Conservation (phyloP, 2,113 vertebrate genomes). For the Poeciliopsis retropinna region DNA sequence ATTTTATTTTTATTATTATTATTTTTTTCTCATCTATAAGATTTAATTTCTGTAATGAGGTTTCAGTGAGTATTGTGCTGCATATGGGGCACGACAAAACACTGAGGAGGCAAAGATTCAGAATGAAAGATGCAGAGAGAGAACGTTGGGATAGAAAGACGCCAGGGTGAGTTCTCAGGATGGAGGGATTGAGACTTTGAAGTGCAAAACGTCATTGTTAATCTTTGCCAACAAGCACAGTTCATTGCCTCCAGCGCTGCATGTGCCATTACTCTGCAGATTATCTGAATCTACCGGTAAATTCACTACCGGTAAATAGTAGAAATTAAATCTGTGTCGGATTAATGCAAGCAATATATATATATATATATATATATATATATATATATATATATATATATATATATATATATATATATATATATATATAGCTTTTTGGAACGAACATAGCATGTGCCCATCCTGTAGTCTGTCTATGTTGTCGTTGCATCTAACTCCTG, state of each 20-base stretch:
- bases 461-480: background rate
- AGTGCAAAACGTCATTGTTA: conserved; percentile 59
- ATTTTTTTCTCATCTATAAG: background rate
- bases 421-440: background rate
- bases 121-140: conserved; percentile 4
- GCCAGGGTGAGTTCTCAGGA: conserved; percentile 22
- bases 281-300: conserved; percentile 4
- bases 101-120: background rate
- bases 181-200: conserved; percentile 48
- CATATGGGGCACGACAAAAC: background rate
- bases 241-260: conserved; percentile 32
- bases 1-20: background rate
- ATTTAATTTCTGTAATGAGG: background rate
- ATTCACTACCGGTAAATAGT: too few species aligned
- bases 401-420: too few species aligned
- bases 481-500: background rate
- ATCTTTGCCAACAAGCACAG: conserved; percentile 34
- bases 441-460: background rate
- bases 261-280: background rate
- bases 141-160: conserved; percentile 8
- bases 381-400: too few species aligned
- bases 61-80: conserved; percentile 2
- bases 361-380: too few species aligned
- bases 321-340: background rate
- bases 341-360: background rate